A percentile compares a stretch with the other conserved stretches of the same genome.
Conservation (phyloP, 2,797 vertebrate species). For the Sebastes minor region DNA sequence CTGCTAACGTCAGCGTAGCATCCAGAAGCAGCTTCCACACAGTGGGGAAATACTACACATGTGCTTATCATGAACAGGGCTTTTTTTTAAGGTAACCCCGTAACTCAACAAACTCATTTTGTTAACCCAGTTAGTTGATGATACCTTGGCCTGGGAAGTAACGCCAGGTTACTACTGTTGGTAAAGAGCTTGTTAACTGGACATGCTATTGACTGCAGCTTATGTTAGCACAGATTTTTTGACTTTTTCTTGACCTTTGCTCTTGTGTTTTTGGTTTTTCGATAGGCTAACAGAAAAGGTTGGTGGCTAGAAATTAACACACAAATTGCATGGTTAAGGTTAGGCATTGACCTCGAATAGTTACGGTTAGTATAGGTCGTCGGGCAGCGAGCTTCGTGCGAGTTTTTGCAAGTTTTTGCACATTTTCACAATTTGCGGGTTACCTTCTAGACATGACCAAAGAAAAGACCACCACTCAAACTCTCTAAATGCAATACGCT, state of each 20-base stretch:
- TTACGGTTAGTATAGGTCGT: too few relatives aligned
- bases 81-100: not conserved
- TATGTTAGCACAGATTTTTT: too few relatives aligned
- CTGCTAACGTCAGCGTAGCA: not conserved
- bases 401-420: too few relatives aligned
- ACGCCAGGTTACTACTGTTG: not conserved
- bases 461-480: not conserved
- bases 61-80: not conserved
- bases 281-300: too few relatives aligned
- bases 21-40: not conserved
- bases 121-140: not conserved
- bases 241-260: not conserved
- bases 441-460: too few relatives aligned
- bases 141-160: not conserved
- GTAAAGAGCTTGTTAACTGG: not conserved
- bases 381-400: too few relatives aligned
- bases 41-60: not conserved
- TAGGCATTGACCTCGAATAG: too few relatives aligned
- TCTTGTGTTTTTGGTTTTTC: not conserved
- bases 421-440: too few relatives aligned
- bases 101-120: not conserved
- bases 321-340: too few relatives aligned
- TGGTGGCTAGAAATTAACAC: too few relatives aligned
- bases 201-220: not conserved
- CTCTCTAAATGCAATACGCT: not conserved